phyloP scores from a whole-genome alignment of 1,140 invertebrate genomes.

The Latrodectus geometricus region DNA sequence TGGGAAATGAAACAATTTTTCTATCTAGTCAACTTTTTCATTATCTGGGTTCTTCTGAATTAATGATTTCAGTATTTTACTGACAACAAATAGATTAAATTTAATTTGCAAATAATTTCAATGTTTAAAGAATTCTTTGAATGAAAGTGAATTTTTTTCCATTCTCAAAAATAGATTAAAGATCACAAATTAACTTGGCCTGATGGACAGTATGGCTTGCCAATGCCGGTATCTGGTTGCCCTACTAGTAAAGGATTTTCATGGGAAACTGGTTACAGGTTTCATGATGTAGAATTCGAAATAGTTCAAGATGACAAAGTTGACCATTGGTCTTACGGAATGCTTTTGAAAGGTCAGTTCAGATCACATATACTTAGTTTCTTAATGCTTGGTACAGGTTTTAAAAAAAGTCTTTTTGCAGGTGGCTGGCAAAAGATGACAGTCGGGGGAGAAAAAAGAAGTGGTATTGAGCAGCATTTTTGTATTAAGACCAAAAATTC shows the following conservation, averaged over 20 bases:
- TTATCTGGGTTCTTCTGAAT: too few species aligned
- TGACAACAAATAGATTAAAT: too few species aligned
- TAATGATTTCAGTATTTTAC: too few species aligned
- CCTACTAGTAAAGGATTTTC: slow-evolving; percentile 55
- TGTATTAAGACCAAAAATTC: slow-evolving; percentile 57
- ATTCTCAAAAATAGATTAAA: neutral
- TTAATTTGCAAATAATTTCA: too few species aligned
- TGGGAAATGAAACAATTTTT: too few species aligned
- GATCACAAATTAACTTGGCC: slow-evolving; percentile 62
- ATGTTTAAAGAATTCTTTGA: too few species aligned
- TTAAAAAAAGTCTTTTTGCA: neutral
- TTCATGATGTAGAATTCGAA: slow-evolving; percentile 63
- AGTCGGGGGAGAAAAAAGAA: neutral
- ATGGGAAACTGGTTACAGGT: slow-evolving; percentile 64
- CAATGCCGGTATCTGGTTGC: slow-evolving; percentile 66
- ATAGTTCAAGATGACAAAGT: slow-evolving; percentile 64
- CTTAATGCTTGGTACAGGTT: neutral
- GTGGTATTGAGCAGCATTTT: slow-evolving; percentile 64
- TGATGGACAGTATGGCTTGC: slow-evolving; percentile 65
- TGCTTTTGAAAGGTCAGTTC: slow-evolving; percentile 63
- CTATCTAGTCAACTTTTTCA: too few species aligned
- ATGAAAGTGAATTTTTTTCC: too few species aligned
- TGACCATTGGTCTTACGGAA: slow-evolving; percentile 64
- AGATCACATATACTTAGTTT: too few species aligned
- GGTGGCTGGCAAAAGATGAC: slow-evolving; percentile 7